Base-by-base conservation (phyloP, 2,113 vertebrate genomes). In the Taurulus bubalis region DNA sequence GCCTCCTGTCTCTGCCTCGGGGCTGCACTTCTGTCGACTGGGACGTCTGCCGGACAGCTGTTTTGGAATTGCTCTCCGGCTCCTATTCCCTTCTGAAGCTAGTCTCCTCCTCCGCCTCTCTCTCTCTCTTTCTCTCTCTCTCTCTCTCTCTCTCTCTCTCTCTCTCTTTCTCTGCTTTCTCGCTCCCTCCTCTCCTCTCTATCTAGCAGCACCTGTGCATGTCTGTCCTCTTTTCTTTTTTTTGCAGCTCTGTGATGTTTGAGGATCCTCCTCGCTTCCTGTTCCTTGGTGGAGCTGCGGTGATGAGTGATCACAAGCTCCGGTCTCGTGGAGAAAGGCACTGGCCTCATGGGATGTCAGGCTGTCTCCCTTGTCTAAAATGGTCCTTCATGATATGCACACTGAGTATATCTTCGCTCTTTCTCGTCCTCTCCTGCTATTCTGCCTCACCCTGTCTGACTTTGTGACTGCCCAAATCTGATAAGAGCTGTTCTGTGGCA, bases 31-130 rank as follows among this genome's bases (percentile, higher is more conserved):
- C 87, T 92, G 87, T 88, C 70, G 85, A 88, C 88, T 91, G 91
- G 87, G 92, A 94, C 53, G 93, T 94, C 93, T 94, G 93, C 92
- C 71, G 89, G 92, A 95, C 95, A 95, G 95, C 94, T 95, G 95
- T 94, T 95, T 94, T 77, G 89, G 93, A 92, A 93, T 92, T 89
- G 91, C 93, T 91, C 90, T 90, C 79, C 55, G 71, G 84, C 84
- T 86, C 83, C 89, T 88, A 88, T 92, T 94, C 89, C 89, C 72
- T 76, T 87, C 79, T 89, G 78, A 90, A 90, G 88, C 85, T 51
- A 89, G 79, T 93, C 93, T 92, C 91, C 93, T 94, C 93, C 93
- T 93, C 86, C 88, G 49, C 77, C 84, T 80, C 28, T 47, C 63
- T 49, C 15, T 40, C 58, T 68, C 86, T 75, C 3, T 71, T 49